Evolutionary conservation across 92 coral and sea anemone genomes (phyloP).

Genomic region (Actinostola sp.): DNA sequence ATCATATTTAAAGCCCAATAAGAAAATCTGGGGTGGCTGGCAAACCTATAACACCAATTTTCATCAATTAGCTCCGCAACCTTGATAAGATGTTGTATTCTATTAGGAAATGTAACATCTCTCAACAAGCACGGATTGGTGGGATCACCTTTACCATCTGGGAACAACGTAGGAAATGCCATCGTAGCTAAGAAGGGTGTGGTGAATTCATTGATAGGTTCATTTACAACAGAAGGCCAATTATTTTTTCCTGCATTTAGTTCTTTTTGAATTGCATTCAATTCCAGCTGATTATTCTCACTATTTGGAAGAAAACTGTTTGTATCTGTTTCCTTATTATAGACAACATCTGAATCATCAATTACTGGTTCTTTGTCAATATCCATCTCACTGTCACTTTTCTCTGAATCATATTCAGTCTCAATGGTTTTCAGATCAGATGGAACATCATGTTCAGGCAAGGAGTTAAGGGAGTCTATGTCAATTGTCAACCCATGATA

Average conservation of each 20-base stretch:
- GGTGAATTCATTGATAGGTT: constrained; percentile 65
- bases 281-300: constrained; percentile 40
- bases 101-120: constrained; percentile 54
- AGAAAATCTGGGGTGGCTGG: constrained; percentile 69
- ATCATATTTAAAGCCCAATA: constrained; percentile 79
- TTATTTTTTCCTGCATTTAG: constrained; percentile 32
- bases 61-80: constrained; percentile 55
- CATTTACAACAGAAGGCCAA: constrained; percentile 72
- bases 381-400: constrained; percentile 9
- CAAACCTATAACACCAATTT: constrained; percentile 61
- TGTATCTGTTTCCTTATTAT: constrained; percentile 43
- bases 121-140: constrained; percentile 53
- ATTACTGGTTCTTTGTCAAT: constrained; percentile 36
- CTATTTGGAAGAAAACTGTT: constrained; percentile 55
- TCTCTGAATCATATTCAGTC: constrained; percentile 43
- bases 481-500: constrained; percentile 49
- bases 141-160: constrained; percentile 56
- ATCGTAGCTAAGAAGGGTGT: constrained; percentile 71
- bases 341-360: constrained; percentile 57
- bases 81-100: constrained; percentile 64
- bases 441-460: constrained; percentile 72
- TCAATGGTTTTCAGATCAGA: constrained; percentile 57
- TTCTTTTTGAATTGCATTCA: constrained; percentile 58
- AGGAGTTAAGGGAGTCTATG: constrained; percentile 41
- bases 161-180: constrained; percentile 71